phyloP scores from a whole-genome alignment of 1,140 invertebrate species.

The Musca domestica region DNA sequence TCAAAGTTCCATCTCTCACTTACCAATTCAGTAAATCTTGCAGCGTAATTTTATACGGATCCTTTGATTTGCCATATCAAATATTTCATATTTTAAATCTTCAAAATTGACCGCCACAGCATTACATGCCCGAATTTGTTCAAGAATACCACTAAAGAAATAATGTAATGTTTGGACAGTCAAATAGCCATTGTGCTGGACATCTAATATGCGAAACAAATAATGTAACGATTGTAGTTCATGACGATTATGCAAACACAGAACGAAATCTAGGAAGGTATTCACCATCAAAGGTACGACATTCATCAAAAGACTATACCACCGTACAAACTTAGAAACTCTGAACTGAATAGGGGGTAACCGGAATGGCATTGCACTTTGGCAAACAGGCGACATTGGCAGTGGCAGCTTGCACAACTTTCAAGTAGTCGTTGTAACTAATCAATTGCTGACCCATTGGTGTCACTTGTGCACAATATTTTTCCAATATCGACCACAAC shows the following conservation, averaged over 20 bases:
- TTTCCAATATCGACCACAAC: constrained; percentile 79
- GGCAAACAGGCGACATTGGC: constrained; percentile 75
- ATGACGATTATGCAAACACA: no score
- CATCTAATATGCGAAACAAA: no score
- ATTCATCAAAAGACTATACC: no score
- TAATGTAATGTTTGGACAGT: constrained; percentile 89
- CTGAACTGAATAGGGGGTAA: constrained; percentile 82
- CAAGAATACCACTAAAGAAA: constrained; percentile 92
- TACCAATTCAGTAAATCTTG: constrained; percentile 69
- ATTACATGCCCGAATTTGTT: constrained; percentile 80
- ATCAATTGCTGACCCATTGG: constrained; percentile 78
- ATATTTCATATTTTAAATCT: constrained; percentile 96
- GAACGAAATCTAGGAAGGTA: no score
- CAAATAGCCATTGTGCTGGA: no score
- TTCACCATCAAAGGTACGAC: no score
- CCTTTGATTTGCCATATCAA: constrained; percentile 91
- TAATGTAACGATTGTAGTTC: no score
- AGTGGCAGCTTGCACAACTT: constrained; percentile 69
- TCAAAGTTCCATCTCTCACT: neutral
- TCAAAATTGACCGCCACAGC: constrained; percentile 87
- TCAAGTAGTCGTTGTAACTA: constrained; percentile 80
- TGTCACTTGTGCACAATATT: constrained; percentile 70
- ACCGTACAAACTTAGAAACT: no score
- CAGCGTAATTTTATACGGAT: constrained; percentile 83
- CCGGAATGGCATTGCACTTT: constrained; percentile 81